Base-by-base conservation (phyloP, 2,113 vertebrate species). In the Spheniscus mendiculus region DNA sequence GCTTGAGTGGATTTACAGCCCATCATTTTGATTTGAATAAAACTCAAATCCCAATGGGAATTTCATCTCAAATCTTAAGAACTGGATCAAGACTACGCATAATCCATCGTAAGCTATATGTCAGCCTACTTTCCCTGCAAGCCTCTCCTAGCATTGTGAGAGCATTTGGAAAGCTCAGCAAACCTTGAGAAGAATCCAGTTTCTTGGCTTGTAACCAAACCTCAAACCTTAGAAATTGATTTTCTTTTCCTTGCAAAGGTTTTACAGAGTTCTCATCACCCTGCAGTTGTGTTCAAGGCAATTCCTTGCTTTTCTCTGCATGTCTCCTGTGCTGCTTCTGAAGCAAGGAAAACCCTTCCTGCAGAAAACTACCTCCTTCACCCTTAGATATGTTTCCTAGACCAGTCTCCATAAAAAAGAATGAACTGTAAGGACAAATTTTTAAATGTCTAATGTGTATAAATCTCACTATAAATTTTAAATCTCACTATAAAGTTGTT, bases 101-200 rank as follows among this genome's bases (percentile, higher is more conserved):
- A 96, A 97, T 96, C 82, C 53, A 78, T 80, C 90, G 82, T 90
- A 95, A 92, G 78, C 67, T 91, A 14, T 80, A 62, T 61, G 92
- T 94, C 82, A 86, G 29, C 22, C 58, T 86, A 38, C 74, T 91
- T 94, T 93, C 82, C 29, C 58, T 96, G 56, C 34, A 94, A 92
- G 90, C 78, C 26, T 95, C 45, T 93, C 34, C 70, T 42, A 58
- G 32, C 50, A 88, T 73, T 94, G 87, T 79, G 85, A 95, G 74
- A 88, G 79, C 92, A 96, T 97, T 95, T 97, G 74, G 78, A 92
- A 96, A 96, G 74, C 85, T 93, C 93, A 94, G 82, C 67, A 93
- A 88, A 97, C 78, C 88, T 93, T 70, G 87, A 93, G 85, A 72
- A 88, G 56, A 93, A 90, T 94, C 82, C 66, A 70, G 62, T 79